phyloP scores from a whole-genome alignment of 2,888 invertebrate genomes.

The Catocala fraxini region DNA sequence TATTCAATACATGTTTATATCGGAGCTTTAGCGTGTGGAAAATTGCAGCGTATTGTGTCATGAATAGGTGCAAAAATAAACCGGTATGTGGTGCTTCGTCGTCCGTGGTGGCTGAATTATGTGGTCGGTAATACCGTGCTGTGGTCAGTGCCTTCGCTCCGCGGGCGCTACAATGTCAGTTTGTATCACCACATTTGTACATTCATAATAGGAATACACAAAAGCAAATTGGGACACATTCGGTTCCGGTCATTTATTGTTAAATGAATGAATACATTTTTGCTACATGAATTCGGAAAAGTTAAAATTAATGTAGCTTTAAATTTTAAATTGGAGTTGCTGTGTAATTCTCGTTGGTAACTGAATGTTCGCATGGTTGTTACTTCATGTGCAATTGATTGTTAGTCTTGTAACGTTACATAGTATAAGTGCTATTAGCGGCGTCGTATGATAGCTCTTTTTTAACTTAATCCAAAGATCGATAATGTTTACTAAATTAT shows the following conservation, averaged over 20 bases:
- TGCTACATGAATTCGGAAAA: constrained; percentile 20
- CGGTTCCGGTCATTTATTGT: constrained; percentile 35
- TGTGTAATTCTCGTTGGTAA: constrained; percentile 11
- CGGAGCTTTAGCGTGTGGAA: not conserved
- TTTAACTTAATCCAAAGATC: no score
- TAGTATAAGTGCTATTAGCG: no score
- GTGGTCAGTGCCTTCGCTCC: constrained; percentile 22
- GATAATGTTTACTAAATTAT: no score
- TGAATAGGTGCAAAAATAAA: constrained; percentile 2
- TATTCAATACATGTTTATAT: constrained; percentile 1
- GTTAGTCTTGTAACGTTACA: no score
- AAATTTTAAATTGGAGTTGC: constrained; percentile 26
- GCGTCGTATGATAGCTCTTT: no score
- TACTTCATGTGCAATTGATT: no score
- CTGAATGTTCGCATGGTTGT: no score
- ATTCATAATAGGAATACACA: constrained; percentile 20
- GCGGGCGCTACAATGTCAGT: constrained; percentile 32
- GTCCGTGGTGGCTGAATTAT: not conserved
- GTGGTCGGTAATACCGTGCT: constrained; percentile 3
- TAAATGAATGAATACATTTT: constrained; percentile 34
- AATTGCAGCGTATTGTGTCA: not conserved
- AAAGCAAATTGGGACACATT: constrained; percentile 33
- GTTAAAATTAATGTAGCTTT: constrained; percentile 31
- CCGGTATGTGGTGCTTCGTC: not conserved
- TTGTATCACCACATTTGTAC: constrained; percentile 23